Evolutionary conservation across 2,888 invertebrate species (phyloP).

Genomic region (Proisotoma minuta): DNA sequence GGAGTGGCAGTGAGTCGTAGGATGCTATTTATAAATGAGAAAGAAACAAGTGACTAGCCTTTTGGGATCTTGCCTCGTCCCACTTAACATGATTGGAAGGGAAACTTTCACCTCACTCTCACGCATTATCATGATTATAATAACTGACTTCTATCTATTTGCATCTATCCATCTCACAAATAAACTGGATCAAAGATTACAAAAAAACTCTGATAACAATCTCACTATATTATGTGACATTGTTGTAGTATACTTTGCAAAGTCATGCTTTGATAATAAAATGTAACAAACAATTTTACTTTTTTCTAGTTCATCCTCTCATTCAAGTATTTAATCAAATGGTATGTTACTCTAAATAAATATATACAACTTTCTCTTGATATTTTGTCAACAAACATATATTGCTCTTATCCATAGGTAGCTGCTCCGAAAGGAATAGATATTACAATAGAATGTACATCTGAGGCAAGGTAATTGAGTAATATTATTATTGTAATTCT

Average conservation of each 20-base stretch:
- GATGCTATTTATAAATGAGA: slow-evolving; percentile 2
- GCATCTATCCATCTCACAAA: no score
- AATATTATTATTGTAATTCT: slow-evolving; percentile 53
- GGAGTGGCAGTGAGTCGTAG: not conserved
- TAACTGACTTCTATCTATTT: slow-evolving; percentile 26
- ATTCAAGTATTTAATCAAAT: slow-evolving; percentile 91
- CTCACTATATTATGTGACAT: no score
- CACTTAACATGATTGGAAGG: slow-evolving; percentile 47
- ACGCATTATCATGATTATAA: slow-evolving; percentile 45
- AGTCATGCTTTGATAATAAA: no score
- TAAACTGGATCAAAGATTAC: no score
- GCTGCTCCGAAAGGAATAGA: slow-evolving; percentile 81
- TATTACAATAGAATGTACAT: slow-evolving; percentile 77
- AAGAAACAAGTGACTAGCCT: slow-evolving; percentile 6
- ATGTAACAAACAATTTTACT: slow-evolving; percentile 12
- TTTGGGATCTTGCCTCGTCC: slow-evolving; percentile 25
- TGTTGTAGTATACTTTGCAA: no score
- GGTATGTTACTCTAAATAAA: slow-evolving; percentile 50
- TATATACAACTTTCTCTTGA: no score
- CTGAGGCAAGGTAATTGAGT: slow-evolving; percentile 89
- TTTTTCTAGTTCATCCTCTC: slow-evolving; percentile 75
- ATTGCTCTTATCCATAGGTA: slow-evolving; percentile 53
- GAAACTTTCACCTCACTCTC: slow-evolving; percentile 39
- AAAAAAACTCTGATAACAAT: no score
- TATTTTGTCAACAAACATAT: no score